Percentiles rank a stretch among this genome's conserved stretches.
Evolutionary conservation across 92 coral and sea anemone genomes (phyloP).

Genomic region (Palythoa caribaeorum): DNA sequence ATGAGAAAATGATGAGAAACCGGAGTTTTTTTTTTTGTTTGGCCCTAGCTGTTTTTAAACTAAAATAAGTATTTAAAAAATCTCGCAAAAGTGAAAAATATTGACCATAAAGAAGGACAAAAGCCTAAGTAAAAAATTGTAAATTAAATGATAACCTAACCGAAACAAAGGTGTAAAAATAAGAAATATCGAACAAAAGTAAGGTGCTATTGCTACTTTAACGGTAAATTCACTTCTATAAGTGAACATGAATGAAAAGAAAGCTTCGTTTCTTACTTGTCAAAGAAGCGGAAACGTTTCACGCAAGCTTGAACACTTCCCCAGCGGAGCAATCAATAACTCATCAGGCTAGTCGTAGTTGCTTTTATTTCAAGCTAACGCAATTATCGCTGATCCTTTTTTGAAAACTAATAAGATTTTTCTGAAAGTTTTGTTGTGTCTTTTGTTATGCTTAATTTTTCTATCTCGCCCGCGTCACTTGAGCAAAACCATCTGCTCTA

Average conservation of each 20-base stretch:
- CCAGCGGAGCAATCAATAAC: not conserved
- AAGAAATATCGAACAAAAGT: not conserved
- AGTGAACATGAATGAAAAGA: not conserved
- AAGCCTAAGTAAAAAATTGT: not conserved
- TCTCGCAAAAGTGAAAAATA: not conserved
- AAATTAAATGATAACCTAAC: not conserved
- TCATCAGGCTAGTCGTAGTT: not conserved
- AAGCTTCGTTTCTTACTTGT: not conserved
- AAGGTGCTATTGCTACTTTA: not conserved
- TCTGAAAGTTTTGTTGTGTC: constrained; percentile 22
- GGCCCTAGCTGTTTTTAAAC: too few species aligned
- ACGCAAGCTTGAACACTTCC: not conserved
- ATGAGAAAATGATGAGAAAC: too few species aligned
- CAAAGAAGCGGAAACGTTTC: not conserved
- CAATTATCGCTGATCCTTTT: constrained; percentile 6
- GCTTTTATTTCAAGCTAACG: constrained; percentile 14
- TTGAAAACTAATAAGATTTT: constrained; percentile 24
- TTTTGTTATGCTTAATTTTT: constrained; percentile 28
- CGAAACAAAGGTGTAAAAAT: not conserved
- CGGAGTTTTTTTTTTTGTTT: too few species aligned
- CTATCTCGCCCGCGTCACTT: constrained; percentile 26
- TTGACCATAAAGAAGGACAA: not conserved
- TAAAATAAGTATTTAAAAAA: too few species aligned
- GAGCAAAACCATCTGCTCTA: constrained; percentile 19
- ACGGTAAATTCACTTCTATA: not conserved